A percentile compares a stretch with the other conserved stretches of the same genome.
phyloP scores from a whole-genome alignment of 1,140 invertebrate species.

The Drosophila triauraria region DNA sequence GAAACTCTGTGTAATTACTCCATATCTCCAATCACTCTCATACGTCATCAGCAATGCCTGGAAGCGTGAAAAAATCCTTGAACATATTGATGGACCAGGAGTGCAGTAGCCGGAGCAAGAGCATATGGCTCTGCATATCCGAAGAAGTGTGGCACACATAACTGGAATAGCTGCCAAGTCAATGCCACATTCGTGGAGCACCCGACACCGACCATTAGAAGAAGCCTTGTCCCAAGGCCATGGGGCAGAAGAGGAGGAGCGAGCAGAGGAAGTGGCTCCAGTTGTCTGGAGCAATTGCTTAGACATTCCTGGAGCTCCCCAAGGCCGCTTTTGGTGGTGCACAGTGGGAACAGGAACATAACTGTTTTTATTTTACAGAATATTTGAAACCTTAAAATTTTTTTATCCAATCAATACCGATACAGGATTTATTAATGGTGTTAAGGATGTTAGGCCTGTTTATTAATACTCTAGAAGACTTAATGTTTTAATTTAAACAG shows the following conservation, averaged over 20 bases:
- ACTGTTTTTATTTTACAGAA: too few species aligned
- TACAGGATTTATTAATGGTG: too few species aligned
- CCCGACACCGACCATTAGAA: conserved; percentile 37
- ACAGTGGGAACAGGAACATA: conserved; percentile 9
- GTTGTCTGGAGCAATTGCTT: conserved; percentile 35
- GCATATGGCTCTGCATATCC: conserved; percentile 49
- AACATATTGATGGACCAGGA: conserved; percentile 79
- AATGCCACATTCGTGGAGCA: conserved; percentile 30
- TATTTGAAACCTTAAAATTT: too few species aligned
- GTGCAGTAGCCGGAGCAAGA: conserved; percentile 62
- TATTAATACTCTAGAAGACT: too few species aligned
- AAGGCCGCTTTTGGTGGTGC: conserved; percentile 33
- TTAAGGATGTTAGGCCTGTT: too few species aligned
- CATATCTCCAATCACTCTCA: background rate
- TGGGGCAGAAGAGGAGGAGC: conserved; percentile 5
- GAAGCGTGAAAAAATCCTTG: conserved; percentile 79
- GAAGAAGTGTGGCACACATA: conserved; percentile 52
- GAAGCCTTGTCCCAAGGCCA: conserved; percentile 36
- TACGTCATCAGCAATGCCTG: conserved; percentile 42
- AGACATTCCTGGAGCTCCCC: conserved; percentile 39
- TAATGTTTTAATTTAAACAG: too few species aligned
- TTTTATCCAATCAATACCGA: too few species aligned
- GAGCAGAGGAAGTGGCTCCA: conserved; percentile 36
- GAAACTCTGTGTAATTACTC: background rate
- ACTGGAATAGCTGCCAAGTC: conserved; percentile 67